A percentile compares a stretch with the other conserved stretches of the same genome.
phyloP scores from a whole-genome alignment of 2,113 vertebrate species.

The Rhegmatorhina hoffmannsi region DNA sequence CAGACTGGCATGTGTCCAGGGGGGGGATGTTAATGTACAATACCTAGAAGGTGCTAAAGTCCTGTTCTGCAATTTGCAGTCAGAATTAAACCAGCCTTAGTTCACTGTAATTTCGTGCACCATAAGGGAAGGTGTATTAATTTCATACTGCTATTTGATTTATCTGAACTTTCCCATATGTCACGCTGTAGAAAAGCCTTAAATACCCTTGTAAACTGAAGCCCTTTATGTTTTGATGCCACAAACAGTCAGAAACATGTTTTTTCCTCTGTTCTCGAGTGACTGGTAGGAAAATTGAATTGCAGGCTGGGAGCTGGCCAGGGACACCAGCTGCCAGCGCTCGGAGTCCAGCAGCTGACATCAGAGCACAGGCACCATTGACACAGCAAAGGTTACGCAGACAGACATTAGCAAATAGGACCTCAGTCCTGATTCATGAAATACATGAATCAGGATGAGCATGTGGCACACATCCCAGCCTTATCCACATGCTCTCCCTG shows the following conservation, averaged over 20 bases:
- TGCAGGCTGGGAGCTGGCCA: constrained; percentile 36
- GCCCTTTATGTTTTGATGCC: neutral
- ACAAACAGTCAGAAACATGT: neutral
- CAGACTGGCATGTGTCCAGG: neutral
- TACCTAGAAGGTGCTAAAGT: neutral
- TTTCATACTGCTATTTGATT: neutral
- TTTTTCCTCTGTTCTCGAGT: neutral
- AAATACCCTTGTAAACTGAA: neutral
- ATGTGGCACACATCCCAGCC: neutral
- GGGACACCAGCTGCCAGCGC: constrained; percentile 9
- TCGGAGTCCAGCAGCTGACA: neutral
- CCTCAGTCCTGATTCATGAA: constrained; percentile 27
- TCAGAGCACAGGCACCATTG: neutral
- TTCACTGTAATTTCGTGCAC: neutral
- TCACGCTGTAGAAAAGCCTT: neutral
- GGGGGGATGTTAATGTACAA: fast-evolving
- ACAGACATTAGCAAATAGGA: neutral
- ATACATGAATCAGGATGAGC: neutral
- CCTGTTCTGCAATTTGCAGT: neutral
- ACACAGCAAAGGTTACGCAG: neutral
- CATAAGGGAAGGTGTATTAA: neutral
- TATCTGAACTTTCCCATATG: neutral
- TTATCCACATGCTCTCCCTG: neutral
- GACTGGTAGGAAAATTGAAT: constrained; percentile 28
- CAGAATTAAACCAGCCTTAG: neutral